These are phyloP conservation scores for Spizaetus ornatus DNA, from an alignment of 2,113 vertebrate genomes.

Conservation along the genomic window DNA sequence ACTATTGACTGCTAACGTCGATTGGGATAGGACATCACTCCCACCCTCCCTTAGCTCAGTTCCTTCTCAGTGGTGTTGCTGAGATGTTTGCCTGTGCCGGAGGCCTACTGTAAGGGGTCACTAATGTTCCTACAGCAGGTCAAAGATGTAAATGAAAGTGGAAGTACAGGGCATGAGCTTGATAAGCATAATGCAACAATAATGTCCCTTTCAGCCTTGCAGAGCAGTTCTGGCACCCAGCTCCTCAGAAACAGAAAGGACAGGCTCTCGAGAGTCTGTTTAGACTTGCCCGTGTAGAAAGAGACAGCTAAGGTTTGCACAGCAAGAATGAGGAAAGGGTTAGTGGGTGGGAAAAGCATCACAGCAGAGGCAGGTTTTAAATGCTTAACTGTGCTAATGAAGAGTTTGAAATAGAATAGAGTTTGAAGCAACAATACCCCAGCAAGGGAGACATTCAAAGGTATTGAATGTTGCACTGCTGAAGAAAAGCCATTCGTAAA, in stretches of 20 bases:
- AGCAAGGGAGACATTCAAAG: neutral
- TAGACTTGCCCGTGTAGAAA: constrained; percentile 38
- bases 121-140: neutral
- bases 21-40: neutral
- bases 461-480: neutral
- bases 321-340: constrained; percentile 1
- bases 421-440: constrained; percentile 28
- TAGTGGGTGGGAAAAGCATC: constrained; percentile 16
- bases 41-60: neutral
- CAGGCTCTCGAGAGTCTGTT: constrained; percentile 25
- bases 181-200: neutral
- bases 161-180: neutral
- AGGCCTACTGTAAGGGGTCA: neutral
- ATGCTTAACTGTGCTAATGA: constrained; percentile 8
- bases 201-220: constrained; percentile 13
- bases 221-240: neutral
- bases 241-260: constrained; percentile 59
- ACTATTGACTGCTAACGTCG: fast-evolving
- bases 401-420: constrained; percentile 16
- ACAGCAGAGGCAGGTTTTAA: neutral
- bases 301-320: neutral
- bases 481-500: neutral
- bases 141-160: neutral
- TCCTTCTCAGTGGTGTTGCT: neutral
- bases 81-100: neutral